Percentiles rank a stretch among this genome's conserved stretches.
These are phyloP conservation scores for Diadegma fenestrale DNA, from an alignment of 2,888 invertebrate genomes.

Conservation along the genomic window DNA sequence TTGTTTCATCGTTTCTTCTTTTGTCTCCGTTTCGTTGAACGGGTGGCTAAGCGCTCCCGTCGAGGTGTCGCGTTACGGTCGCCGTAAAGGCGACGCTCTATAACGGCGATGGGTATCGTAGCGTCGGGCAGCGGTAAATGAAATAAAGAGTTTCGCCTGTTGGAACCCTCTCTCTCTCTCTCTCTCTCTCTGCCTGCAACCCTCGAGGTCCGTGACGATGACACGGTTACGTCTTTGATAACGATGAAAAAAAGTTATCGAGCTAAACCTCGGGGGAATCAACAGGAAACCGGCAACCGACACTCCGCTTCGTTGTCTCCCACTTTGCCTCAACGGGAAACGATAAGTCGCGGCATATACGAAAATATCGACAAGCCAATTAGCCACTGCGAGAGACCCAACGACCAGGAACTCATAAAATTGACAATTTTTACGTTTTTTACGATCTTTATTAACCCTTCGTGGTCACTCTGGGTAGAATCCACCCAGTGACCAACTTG, in stretches of 20 bases:
- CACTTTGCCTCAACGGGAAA: background rate
- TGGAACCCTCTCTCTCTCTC: background rate
- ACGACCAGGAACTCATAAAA: background rate
- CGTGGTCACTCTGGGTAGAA: no score
- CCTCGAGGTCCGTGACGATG: conserved; percentile 20
- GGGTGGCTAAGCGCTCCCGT: conserved; percentile 9
- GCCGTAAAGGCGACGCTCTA: conserved; percentile 3
- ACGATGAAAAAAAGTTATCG: conserved; percentile 24
- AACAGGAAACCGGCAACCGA: conserved; percentile 56
- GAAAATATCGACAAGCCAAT: conserved; percentile 12
- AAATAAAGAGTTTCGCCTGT: background rate
- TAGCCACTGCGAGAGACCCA: background rate
- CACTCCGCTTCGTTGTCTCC: conserved; percentile 24
- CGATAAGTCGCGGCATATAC: background rate
- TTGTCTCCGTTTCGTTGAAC: conserved; percentile 51
- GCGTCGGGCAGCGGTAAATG: background rate
- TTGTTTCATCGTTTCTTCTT: conserved; percentile 23
- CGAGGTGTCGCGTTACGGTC: conserved; percentile 38
- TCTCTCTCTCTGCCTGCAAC: background rate
- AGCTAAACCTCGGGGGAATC: conserved; percentile 21
- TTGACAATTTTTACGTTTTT: background rate
- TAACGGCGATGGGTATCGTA: background rate
- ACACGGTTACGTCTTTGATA: conserved; percentile 39
- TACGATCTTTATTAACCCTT: background rate
- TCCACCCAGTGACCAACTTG: no score